These are phyloP conservation scores for Brachyhypopomus occidentalis DNA, from an alignment of 2,113 vertebrate species.

Conservation along the genomic window DNA sequence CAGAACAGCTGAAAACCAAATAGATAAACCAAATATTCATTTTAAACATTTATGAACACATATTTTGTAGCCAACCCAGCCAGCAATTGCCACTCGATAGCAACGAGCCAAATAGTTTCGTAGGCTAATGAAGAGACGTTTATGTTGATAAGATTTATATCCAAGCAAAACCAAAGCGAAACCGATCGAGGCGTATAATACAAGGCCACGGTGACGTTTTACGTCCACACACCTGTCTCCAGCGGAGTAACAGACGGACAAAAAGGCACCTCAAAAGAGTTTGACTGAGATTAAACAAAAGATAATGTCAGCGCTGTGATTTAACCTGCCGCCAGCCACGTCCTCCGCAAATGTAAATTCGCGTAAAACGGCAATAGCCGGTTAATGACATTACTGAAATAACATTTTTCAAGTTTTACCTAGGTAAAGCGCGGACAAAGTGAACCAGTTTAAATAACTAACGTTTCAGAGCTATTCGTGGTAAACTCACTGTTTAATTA, in stretches of 20 bases:
- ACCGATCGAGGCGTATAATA: background rate
- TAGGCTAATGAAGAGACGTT: slow-evolving; percentile 5
- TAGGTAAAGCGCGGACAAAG: no score
- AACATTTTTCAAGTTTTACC: no score
- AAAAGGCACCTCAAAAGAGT: slow-evolving; percentile 47
- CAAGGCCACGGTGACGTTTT: slow-evolving; percentile 42
- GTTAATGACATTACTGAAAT: background rate
- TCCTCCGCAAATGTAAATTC: no score
- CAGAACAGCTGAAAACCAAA: slow-evolving; percentile 67
- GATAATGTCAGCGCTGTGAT: no score
- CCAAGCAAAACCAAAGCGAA: slow-evolving; percentile 65
- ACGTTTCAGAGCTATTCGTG: background rate
- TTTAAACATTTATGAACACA: background rate
- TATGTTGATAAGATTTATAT: slow-evolving; percentile 12
- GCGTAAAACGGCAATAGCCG: slow-evolving; percentile 19
- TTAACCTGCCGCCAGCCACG: no score
- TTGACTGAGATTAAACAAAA: background rate
- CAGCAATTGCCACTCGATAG: no score
- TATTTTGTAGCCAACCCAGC: slow-evolving; percentile 9
- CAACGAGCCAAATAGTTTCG: slow-evolving; percentile 25
- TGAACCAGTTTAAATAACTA: slow-evolving; percentile 15
- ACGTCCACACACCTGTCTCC: slow-evolving; percentile 63
- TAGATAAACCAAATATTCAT: slow-evolving; percentile 64
- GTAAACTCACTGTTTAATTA: background rate
- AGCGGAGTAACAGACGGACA: slow-evolving; percentile 32